These are phyloP conservation scores for Zoanthus solanderi DNA, from an alignment of 92 coral and sea anemone genomes.

Conservation along the genomic window DNA sequence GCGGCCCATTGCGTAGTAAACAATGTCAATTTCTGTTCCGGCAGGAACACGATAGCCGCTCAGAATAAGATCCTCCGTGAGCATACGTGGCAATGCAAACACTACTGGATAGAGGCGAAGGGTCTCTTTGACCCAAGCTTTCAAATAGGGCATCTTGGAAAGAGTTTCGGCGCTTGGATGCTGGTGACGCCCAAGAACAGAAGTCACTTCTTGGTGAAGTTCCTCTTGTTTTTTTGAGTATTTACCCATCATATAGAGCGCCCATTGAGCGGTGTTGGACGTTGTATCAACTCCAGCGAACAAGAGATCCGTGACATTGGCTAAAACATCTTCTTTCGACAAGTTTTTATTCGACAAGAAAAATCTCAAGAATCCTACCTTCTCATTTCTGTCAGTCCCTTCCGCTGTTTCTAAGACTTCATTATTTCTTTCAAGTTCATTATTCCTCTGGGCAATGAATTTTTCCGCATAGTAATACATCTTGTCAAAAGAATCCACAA, in stretches of 20 bases:
- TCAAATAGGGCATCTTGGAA: conserved; percentile 76
- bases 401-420: neutral
- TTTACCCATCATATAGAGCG: conserved; percentile 78
- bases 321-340: conserved; percentile 70
- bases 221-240: conserved; percentile 73
- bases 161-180: conserved; percentile 53
- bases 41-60: conserved; percentile 72
- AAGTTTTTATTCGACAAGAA: conserved; percentile 68
- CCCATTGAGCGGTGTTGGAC: conserved; percentile 85
- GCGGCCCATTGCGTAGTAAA: conserved; percentile 56
- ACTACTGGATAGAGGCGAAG: conserved; percentile 76
- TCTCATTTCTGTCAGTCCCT: conserved; percentile 13
- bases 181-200: conserved; percentile 57
- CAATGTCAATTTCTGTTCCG: conserved; percentile 53
- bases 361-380: conserved; percentile 70
- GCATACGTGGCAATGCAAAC: conserved; percentile 22
- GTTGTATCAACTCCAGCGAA: conserved; percentile 87
- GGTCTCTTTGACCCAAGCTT: conserved; percentile 83
- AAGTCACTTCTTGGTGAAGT: conserved; percentile 63
- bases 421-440: conserved; percentile 45
- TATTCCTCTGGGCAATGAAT: conserved; percentile 53
- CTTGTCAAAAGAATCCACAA: conserved; percentile 53
- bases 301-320: conserved; percentile 73
- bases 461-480: conserved; percentile 69
- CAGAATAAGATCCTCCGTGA: conserved; percentile 59